Conservation (phyloP, 2,888 invertebrate species). For the Linyphia triangularis region DNA sequence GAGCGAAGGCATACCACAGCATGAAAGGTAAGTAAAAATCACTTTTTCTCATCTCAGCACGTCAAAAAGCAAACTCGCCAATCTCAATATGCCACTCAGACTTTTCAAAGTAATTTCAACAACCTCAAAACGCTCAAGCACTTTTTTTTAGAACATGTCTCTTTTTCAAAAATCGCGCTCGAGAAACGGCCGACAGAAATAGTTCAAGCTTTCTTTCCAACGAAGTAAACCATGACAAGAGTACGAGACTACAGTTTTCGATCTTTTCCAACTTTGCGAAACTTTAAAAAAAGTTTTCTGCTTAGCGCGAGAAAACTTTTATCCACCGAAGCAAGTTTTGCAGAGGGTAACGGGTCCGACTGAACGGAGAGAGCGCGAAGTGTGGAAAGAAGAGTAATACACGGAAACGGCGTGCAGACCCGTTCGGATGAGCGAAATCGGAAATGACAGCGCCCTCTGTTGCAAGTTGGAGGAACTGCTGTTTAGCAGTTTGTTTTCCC, state of each 20-base stretch:
- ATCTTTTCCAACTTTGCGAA: background rate
- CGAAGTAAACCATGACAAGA: background rate
- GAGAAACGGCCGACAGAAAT: background rate
- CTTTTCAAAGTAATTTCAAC: background rate
- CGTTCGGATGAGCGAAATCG: conserved; percentile 29
- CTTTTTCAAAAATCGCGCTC: conserved; percentile 46
- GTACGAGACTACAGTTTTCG: background rate
- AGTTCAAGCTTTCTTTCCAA: background rate
- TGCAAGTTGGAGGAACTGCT: background rate
- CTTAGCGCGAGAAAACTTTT: background rate
- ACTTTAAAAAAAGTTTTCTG: conserved; percentile 48
- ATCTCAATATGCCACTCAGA: background rate
- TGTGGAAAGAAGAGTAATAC: conserved; percentile 42
- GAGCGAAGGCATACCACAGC: conserved; percentile 58
- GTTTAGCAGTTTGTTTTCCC: too few species aligned
- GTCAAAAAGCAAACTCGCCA: conserved; percentile 7
- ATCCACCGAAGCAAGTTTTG: conserved; percentile 29
- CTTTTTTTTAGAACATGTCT: conserved; percentile 29
- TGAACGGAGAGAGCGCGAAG: conserved; percentile 33
- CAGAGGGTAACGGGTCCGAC: background rate
- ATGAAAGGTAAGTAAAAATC: conserved; percentile 59
- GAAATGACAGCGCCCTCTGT: conserved; percentile 44
- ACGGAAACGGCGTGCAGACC: conserved; percentile 24
- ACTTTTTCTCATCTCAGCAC: conserved; percentile 57
- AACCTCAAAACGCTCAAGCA: background rate